phyloP scores from a whole-genome alignment of 2,113 vertebrate genomes.

The Anser cygnoides region DNA sequence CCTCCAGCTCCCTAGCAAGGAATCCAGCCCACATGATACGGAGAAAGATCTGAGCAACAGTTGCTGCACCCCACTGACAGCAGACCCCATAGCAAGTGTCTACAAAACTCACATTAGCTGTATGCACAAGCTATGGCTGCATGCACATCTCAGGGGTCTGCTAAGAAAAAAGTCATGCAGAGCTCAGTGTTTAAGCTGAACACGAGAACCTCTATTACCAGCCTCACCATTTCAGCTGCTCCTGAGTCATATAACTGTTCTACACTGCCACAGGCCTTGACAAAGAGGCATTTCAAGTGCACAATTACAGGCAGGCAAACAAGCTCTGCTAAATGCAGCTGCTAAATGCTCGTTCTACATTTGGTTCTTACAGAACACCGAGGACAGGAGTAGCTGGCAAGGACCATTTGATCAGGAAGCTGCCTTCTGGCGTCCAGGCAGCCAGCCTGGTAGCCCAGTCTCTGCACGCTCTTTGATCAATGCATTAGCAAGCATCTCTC shows the following conservation, averaged over 20 bases:
- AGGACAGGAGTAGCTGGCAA: not conserved
- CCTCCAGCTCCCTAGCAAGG: not conserved
- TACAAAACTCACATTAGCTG: not conserved
- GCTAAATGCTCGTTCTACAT: not conserved
- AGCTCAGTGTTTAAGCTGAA: not conserved
- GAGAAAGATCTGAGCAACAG: not conserved
- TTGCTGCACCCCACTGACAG: not conserved
- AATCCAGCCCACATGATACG: not conserved
- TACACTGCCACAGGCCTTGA: not conserved
- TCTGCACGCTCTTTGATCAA: not conserved
- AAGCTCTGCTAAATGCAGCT: not conserved
- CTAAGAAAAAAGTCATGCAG: not conserved
- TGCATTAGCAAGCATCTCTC: not conserved
- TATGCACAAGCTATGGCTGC: not conserved
- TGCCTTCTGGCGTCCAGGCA: not conserved
- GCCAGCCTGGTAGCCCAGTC: not conserved
- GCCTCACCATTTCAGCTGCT: not conserved
- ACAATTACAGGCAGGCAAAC: slow-evolving; percentile 2
- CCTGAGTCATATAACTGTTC: slow-evolving; percentile 56
- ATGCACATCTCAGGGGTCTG: fast-evolving
- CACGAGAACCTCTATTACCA: not conserved
- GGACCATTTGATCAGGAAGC: not conserved
- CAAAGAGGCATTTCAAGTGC: not conserved
- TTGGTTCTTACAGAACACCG: not conserved
- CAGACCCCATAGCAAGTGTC: not conserved